Base-by-base conservation (phyloP, 2,113 vertebrate genomes). In the Oophaga pumilio region DNA sequence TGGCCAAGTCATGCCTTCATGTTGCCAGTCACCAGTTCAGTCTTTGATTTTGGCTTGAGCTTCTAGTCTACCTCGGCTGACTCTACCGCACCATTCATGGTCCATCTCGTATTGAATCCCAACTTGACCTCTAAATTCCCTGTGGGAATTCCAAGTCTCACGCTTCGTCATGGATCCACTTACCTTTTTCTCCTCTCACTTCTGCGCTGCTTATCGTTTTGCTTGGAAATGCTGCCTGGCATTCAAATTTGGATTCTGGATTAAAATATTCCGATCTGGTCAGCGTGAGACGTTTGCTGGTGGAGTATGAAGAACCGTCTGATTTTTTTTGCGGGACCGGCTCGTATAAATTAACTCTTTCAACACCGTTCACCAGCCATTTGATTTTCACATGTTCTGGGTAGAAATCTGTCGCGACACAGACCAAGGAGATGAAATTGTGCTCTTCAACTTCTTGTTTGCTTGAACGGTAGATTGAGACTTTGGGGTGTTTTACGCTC, bases 231-330 rank as follows among this genome's bases (percentile, higher is more conserved):
- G 62, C 64, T 13, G 82, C 83, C 0, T 15, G 71, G 74, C 97
- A 99, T 4, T 85, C 88, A 26, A 97, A 97, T 0, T 0, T 0
- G 8, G 89, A 94, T 0, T 3, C 11, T 0, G 90, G 66, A 1
- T 91, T 92, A 79, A 76, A 87, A 97, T 96, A 97, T 0, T 90
- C 89, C 1, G 73, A 0, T 0, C 64, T 82, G 0, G 82, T 15
- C 74, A 99, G 92, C 84, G 91, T 94, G 88, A 99, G 90, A 85
- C 96, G 92, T 90, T 97, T 98, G 93, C 93, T 96, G 92, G 97
- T 91, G 0, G 62, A 93, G 89, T 95, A 98, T 49, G 84, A 85
- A 14, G 52, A 84, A 14, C 52, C 59, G 1, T 22, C 4, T 0
- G 2, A 9, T 0, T 0, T 18, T 20, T 49, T 11, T 13, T 4